Percentiles rank a stretch among this genome's conserved stretches.
These are phyloP conservation scores for Alosa sapidissima DNA, from an alignment of 2,797 vertebrate species.

Conservation along the genomic window DNA sequence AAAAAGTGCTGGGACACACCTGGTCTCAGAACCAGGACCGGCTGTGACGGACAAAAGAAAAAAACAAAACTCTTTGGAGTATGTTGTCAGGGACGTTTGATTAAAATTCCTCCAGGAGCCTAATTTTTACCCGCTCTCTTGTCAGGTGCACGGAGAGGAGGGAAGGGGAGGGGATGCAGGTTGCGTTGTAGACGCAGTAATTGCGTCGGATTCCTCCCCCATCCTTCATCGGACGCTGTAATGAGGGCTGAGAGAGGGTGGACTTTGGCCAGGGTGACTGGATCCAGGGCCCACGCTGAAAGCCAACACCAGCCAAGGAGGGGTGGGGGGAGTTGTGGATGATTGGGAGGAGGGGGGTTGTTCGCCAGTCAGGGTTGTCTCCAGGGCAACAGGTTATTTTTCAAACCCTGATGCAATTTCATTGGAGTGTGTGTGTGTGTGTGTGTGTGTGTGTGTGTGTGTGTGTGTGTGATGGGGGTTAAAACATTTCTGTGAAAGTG, in stretches of 20 bases:
- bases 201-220: conserved; percentile 75
- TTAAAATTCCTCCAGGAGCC: conserved; percentile 70
- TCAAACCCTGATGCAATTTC: conserved; percentile 35
- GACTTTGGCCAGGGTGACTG: conserved; percentile 60
- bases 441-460: conserved; percentile 27
- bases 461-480: conserved; percentile 73
- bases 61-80: conserved; percentile 57
- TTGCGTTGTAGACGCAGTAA: conserved; percentile 63
- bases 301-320: conserved; percentile 73
- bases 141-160: conserved; percentile 74
- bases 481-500: conserved; percentile 88
- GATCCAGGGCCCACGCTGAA: conserved; percentile 72
- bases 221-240: conserved; percentile 79
- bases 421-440: conserved; percentile 21
- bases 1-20: conserved; percentile 64
- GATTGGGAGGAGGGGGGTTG: conserved; percentile 42
- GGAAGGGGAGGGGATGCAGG: conserved; percentile 42
- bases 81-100: conserved; percentile 64
- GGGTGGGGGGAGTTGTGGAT: not conserved
- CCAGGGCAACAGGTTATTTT: conserved; percentile 71
- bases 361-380: conserved; percentile 68
- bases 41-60: conserved; percentile 33
- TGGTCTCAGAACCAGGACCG: conserved; percentile 60
- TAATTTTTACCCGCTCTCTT: conserved; percentile 71
- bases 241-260: conserved; percentile 69